Evolutionary conservation across 2,797 vertebrate genomes (phyloP).

Genomic region (Zalophus californianus): DNA sequence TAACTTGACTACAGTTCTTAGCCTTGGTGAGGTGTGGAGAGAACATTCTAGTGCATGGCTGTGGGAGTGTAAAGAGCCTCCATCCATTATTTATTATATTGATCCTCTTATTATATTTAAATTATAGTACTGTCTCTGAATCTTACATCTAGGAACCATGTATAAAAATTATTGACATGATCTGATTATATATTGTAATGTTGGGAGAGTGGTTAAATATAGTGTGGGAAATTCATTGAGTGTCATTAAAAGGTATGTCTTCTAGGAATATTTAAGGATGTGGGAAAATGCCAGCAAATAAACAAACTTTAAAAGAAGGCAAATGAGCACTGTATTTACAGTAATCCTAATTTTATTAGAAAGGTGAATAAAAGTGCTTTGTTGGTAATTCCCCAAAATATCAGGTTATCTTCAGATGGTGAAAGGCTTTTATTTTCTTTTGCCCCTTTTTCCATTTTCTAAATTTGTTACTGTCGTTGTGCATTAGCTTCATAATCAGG

Average conservation of each 20-base stretch:
- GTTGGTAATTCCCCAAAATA: neutral
- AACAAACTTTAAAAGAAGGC: conserved; percentile 11
- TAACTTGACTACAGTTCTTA: neutral
- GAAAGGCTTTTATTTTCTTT: neutral
- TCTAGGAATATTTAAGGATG: conserved; percentile 38
- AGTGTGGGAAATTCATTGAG: conserved; percentile 18
- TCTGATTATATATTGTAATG: conserved; percentile 12
- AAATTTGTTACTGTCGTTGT: neutral
- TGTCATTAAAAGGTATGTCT: conserved; percentile 36
- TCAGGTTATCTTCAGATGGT: conserved; percentile 49
- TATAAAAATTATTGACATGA: conserved; percentile 29
- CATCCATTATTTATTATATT: neutral
- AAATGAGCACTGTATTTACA: conserved; percentile 25
- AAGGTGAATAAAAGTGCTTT: neutral
- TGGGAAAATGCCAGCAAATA: conserved; percentile 31
- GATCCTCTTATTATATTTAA: neutral
- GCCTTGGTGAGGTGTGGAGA: neutral
- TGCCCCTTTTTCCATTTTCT: conserved; percentile 36
- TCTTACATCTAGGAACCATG: conserved; percentile 9
- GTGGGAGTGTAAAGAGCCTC: neutral
- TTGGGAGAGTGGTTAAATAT: conserved; percentile 7
- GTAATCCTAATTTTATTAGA: conserved; percentile 55
- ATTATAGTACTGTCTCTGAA: conserved; percentile 20
- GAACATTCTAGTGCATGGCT: neutral
- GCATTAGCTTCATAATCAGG: neutral